Percentiles rank a stretch among this genome's conserved stretches.
Evolutionary conservation across 2,113 vertebrate species (phyloP).

Genomic region (Potamarius usumacintae): DNA sequence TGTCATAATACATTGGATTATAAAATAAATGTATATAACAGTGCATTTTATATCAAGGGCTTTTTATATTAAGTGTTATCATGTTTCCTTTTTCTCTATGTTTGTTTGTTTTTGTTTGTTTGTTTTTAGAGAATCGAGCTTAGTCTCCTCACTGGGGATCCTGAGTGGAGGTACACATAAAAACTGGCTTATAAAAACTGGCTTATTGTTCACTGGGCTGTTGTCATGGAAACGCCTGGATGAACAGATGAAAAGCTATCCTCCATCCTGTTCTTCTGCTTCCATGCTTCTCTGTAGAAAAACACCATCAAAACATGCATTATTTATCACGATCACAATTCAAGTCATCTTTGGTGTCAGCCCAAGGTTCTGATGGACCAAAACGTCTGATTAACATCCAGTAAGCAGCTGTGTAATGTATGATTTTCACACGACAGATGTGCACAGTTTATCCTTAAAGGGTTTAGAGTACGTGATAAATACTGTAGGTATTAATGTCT

Average conservation of each 20-base stretch:
- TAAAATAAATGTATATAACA: not conserved
- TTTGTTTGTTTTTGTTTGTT: not conserved
- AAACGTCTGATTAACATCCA: not conserved
- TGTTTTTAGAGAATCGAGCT: not conserved
- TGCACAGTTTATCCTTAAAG: not conserved
- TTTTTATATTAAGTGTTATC: not conserved
- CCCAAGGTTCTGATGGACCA: not conserved
- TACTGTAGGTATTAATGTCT: not conserved
- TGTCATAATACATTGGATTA: not conserved
- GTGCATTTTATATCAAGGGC: not conserved
- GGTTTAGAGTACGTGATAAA: not conserved
- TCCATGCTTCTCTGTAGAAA: conserved; percentile 30
- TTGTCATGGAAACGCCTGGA: conserved; percentile 56
- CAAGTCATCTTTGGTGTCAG: conserved; percentile 3
- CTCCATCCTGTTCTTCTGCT: conserved; percentile 28
- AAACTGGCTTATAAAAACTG: conserved; percentile 9
- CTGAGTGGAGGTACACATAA: conserved; percentile 5
- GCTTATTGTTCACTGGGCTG: conserved; percentile 47
- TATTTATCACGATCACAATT: conserved; percentile 31
- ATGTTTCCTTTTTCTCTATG: not conserved
- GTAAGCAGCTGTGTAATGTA: not conserved
- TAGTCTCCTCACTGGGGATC: conserved; percentile 6
- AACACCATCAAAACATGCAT: conserved; percentile 26
- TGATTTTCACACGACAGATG: not conserved
- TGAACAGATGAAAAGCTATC: conserved; percentile 47